Percentiles rank a stretch among this genome's conserved stretches.
Conservation (phyloP, 2,888 invertebrate species). For the Agrotis puta region DNA sequence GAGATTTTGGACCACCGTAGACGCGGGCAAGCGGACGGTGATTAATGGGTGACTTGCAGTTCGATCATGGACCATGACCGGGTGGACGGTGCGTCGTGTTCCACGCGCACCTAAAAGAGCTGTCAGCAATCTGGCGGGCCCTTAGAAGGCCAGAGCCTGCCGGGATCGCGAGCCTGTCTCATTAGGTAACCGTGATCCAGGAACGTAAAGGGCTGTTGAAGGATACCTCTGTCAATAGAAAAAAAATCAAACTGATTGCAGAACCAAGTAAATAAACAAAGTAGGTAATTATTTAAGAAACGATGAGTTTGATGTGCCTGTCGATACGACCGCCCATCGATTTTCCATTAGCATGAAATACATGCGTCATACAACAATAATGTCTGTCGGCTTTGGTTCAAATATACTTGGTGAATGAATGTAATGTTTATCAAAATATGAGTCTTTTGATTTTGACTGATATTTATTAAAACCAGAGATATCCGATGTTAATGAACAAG, state of each 20-base stretch:
- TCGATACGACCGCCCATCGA: constrained; percentile 56
- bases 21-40: too few relatives aligned
- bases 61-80: too few relatives aligned
- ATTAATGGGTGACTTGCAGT: too few relatives aligned
- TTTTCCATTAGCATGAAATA: constrained; percentile 57
- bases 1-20: too few relatives aligned
- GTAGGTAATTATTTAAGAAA: constrained; percentile 20
- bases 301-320: constrained; percentile 24
- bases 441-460: constrained; percentile 6
- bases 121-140: too few relatives aligned
- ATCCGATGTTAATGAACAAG: not conserved
- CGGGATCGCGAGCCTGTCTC: too few relatives aligned
- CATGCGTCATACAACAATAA: constrained; percentile 42
- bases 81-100: too few relatives aligned
- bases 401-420: constrained; percentile 9
- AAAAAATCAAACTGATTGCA: not conserved
- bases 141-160: too few relatives aligned
- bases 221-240: not conserved
- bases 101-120: too few relatives aligned
- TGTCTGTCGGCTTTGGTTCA: constrained; percentile 9
- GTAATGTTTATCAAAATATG: not conserved
- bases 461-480: not conserved
- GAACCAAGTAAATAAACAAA: constrained; percentile 4
- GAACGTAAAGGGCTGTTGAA: too few relatives aligned
- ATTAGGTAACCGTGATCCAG: too few relatives aligned